Evolutionary conservation across 2,888 invertebrate genomes (phyloP).

Genomic region (Lasioglossum malachurum): DNA sequence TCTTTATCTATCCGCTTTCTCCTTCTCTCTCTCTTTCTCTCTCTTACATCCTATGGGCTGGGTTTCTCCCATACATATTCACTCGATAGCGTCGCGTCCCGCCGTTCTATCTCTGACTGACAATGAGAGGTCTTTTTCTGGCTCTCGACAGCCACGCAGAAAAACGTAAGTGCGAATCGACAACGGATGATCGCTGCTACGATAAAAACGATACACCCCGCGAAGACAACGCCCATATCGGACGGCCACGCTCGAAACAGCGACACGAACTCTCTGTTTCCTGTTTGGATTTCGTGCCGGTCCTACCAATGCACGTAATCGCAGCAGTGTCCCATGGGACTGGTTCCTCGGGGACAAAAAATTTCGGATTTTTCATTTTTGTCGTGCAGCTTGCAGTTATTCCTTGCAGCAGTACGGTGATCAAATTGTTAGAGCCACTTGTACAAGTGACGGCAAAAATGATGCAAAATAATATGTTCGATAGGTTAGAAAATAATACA

Average conservation of each 20-base stretch:
- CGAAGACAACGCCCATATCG: constrained; percentile 35
- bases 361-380: not conserved
- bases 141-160: constrained; percentile 42
- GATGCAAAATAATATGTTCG: no score
- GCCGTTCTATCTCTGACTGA: not conserved
- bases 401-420: not conserved
- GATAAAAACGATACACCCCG: constrained; percentile 43
- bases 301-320: not conserved
- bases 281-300: not conserved
- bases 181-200: constrained; percentile 51
- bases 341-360: not conserved
- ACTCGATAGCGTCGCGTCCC: constrained; percentile 30
- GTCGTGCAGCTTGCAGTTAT: not conserved
- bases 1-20: not conserved
- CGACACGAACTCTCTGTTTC: not conserved
- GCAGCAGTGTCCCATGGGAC: not conserved
- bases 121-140: constrained; percentile 11
- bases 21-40: not conserved
- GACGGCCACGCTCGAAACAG: constrained; percentile 38
- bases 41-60: not conserved
- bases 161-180: constrained; percentile 55
- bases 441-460: no score
- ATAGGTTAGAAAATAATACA: no score
- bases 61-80: constrained; percentile 32
- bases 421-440: no score